Percentiles rank a stretch among this genome's conserved stretches.
Evolutionary conservation across 1,140 invertebrate species (phyloP).

Genomic region (Papilio aristodemus): DNA sequence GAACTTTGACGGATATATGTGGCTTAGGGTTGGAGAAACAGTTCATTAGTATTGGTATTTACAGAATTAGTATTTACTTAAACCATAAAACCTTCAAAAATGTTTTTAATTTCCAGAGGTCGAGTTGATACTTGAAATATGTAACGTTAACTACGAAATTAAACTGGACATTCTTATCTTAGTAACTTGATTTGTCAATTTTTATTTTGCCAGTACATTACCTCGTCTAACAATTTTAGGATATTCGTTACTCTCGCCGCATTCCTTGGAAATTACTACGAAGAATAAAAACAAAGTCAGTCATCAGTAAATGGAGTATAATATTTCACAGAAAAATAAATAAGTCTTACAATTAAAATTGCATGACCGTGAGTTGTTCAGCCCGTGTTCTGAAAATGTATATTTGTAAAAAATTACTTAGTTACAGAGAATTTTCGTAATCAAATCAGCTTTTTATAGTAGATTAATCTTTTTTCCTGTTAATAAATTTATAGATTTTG

Average conservation of each 20-base stretch:
- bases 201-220: neutral
- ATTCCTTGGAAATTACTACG: constrained; percentile 6
- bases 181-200: neutral
- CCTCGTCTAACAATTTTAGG: constrained; percentile 1
- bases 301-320: neutral
- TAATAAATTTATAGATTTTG: too few species aligned
- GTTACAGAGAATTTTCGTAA: neutral
- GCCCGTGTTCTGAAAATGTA: constrained; percentile 41
- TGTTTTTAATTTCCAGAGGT: too few species aligned
- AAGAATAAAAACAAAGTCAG: neutral
- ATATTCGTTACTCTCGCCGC: neutral
- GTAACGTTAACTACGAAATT: too few species aligned
- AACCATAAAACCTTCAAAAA: too few species aligned
- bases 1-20: too few species aligned
- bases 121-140: too few species aligned
- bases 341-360: constrained; percentile 48
- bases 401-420: neutral
- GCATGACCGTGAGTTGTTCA: constrained; percentile 37
- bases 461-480: too few species aligned
- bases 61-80: too few species aligned
- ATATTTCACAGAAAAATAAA: neutral
- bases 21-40: too few species aligned
- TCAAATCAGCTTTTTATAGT: too few species aligned
- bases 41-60: too few species aligned
- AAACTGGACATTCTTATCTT: too few species aligned